Evolutionary conservation across 1,140 invertebrate genomes (phyloP).

Genomic region (Drosophila trapezifrons): DNA sequence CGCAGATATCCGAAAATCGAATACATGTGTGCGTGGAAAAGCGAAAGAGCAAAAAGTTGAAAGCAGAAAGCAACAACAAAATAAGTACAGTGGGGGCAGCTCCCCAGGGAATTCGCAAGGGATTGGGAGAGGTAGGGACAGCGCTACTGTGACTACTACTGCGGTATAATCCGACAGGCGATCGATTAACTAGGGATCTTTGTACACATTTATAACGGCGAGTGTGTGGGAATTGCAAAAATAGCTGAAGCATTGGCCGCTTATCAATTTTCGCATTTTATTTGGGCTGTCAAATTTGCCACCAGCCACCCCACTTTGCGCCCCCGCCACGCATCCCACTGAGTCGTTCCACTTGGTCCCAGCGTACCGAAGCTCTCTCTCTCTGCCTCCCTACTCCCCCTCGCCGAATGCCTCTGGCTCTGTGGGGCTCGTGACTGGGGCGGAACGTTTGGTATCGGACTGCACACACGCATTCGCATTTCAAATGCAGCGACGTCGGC

Average conservation of each 20-base stretch:
- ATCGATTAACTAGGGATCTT: constrained; percentile 29
- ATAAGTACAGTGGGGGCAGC: constrained; percentile 6
- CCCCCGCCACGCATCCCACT: not conserved
- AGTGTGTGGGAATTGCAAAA: constrained; percentile 6
- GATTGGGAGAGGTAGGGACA: too few relatives aligned
- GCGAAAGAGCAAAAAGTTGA: constrained; percentile 12
- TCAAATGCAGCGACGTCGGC: constrained; percentile 59
- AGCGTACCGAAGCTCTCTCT: not conserved
- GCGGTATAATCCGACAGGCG: constrained; percentile 1
- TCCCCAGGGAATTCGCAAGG: constrained; percentile 4
- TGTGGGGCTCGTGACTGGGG: constrained; percentile 14
- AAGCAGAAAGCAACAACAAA: not conserved
- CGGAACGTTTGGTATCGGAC: constrained; percentile 27
- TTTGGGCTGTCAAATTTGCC: constrained; percentile 18
- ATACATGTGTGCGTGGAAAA: constrained; percentile 8
- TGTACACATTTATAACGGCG: constrained; percentile 5
- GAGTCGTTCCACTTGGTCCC: not conserved
- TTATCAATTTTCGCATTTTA: constrained; percentile 23
- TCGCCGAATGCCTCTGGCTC: not conserved
- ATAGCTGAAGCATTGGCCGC: constrained; percentile 2
- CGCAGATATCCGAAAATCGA: constrained; percentile 41
- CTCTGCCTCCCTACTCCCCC: not conserved
- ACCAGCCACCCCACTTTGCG: constrained; percentile 12
- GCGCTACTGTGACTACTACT: not conserved
- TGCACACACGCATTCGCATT: constrained; percentile 59